Percentiles rank a stretch among this genome's conserved stretches.
phyloP scores from a whole-genome alignment of 2,113 vertebrate genomes.

The Megaceryle torquata region DNA sequence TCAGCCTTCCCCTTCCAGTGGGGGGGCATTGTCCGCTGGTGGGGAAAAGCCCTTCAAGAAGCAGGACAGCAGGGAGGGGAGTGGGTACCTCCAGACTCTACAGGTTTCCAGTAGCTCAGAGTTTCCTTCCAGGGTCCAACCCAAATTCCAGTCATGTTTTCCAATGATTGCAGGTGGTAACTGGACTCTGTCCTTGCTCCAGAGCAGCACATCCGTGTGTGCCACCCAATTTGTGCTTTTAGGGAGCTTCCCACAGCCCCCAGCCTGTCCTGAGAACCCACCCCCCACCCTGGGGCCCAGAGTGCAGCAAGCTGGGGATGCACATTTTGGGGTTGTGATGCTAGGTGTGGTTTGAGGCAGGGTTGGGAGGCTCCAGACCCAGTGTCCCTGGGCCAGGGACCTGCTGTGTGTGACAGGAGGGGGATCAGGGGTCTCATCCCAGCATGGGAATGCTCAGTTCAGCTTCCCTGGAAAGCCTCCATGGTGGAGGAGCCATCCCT shows the following conservation, averaged over 20 bases:
- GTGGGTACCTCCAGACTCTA: fast-evolving
- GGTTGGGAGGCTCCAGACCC: not conserved
- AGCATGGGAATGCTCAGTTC: not conserved
- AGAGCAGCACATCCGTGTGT: fast-evolving
- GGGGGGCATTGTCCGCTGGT: fast-evolving
- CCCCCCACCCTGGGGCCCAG: fast-evolving
- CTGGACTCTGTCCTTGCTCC: not conserved
- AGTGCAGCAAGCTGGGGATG: not conserved
- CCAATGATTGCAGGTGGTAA: not conserved
- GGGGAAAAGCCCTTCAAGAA: not conserved
- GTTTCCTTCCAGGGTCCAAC: not conserved
- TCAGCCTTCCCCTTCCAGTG: fast-evolving
- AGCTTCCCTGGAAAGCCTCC: conserved; percentile 10
- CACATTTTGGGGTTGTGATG: fast-evolving
- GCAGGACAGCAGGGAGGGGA: not conserved
- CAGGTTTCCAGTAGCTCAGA: not conserved
- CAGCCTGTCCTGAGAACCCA: fast-evolving
- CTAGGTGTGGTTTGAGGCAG: not conserved
- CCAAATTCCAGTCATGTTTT: not conserved
- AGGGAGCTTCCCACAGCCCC: not conserved
- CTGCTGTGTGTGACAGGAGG: not conserved
- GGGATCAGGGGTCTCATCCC: not conserved
- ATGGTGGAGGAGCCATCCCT: not conserved
- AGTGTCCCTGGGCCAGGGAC: not conserved
- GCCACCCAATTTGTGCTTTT: not conserved